Percentiles rank a stretch among this genome's conserved stretches.
Evolutionary conservation across 2,888 invertebrate species (phyloP).

Genomic region (Oligia fasciuncula): DNA sequence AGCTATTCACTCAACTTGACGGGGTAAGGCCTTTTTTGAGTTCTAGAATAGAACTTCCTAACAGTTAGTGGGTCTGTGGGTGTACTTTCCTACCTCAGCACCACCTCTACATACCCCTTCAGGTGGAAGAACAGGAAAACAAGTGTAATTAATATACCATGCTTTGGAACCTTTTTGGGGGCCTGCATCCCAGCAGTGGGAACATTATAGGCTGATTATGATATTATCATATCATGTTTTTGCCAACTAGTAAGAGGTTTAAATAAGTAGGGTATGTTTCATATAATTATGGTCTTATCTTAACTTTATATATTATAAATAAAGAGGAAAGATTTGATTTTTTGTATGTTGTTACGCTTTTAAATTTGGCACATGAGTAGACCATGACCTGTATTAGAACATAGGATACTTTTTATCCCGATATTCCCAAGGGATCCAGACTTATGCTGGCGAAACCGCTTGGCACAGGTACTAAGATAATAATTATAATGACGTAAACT

Average conservation of each 20-base stretch:
- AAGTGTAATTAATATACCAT: neutral
- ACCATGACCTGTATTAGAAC: too few species aligned
- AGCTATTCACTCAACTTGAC: constrained; percentile 94
- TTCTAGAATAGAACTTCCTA: neutral
- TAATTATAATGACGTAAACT: neutral
- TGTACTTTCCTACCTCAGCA: neutral
- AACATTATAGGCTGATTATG: too few species aligned
- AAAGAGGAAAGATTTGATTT: too few species aligned
- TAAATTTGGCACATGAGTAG: too few species aligned
- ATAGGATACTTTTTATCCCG: too few species aligned
- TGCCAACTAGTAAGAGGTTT: neutral
- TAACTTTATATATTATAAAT: too few species aligned
- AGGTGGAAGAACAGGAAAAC: neutral
- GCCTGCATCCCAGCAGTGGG: neutral
- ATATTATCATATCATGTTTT: too few species aligned
- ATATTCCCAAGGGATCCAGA: too few species aligned
- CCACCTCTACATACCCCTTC: neutral
- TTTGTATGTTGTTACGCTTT: too few species aligned
- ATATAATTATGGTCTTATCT: too few species aligned
- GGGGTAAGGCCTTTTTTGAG: constrained; percentile 77
- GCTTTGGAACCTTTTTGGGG: neutral
- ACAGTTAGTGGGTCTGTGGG: neutral
- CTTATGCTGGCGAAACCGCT: too few species aligned
- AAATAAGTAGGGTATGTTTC: neutral
- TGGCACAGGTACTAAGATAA: too few species aligned